Base-by-base conservation (phyloP, 1,140 invertebrate species). In the Mesaphorura yosii region DNA sequence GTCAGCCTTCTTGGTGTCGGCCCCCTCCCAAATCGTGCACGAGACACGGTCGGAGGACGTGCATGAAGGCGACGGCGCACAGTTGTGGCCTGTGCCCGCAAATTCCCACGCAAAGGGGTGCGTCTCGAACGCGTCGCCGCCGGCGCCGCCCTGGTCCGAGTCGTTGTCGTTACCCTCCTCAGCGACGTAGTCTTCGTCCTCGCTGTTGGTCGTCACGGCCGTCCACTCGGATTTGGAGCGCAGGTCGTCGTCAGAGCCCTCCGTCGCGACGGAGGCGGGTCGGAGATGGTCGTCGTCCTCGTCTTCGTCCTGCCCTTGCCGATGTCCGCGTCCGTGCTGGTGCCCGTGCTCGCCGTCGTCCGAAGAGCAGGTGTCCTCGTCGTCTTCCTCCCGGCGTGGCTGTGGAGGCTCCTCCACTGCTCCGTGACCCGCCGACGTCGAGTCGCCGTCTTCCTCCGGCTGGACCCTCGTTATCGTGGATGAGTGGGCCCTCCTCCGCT, bases 1-100 rank as follows among this genome's bases (percentile, higher is more conserved):
- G 66, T 94, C 88, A 0, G 86, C 87, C 69, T 94, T 93, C 65
- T 93, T 86, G 23, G 86, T 81, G 60, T 90, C 86, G 17, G 81
- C 76, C 40, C 78, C 77, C 66, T 93, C 87, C 89, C 90, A 96
- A 37, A 95, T 86, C 31, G 88, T 89, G 67, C 91, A 95, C 58
- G 86, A 92, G 48, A 92, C 88, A 71, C 82, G 79, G 68, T 86
- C 83, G 50, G 82, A 81, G 3, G 78, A 72, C 48, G 75, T 72
- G 65, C 77, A 77, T 63, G 73, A 77, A 22, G 83, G 82, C 68
- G 79, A 84, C 4, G 84, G 67, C 57, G n/a, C n/a, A 84, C 76
- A 50, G 79, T 77, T 38, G 81, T 80, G n/a, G n/a, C n/a, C n/a
- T n/a, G n/a, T 47, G 49, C 53, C 53, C 49, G 31, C 25, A 49